Conservation (phyloP, 2,888 invertebrate species). For the Pachycephus smyrnensis region DNA sequence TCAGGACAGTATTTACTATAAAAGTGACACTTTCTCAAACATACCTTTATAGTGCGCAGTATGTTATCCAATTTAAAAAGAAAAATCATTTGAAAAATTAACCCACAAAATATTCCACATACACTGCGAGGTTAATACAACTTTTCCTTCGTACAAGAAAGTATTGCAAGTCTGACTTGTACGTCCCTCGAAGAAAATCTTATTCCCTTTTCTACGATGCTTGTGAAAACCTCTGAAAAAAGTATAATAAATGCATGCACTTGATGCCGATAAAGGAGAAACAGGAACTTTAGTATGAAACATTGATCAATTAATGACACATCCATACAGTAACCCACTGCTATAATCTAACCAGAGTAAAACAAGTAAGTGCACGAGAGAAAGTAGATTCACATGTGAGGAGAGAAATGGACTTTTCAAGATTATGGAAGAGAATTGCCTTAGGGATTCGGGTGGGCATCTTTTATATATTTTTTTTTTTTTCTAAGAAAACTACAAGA, state of each 20-base stretch:
- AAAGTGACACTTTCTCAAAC: no score
- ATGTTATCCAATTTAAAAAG: background rate
- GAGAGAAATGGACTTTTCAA: slow-evolving; percentile 42
- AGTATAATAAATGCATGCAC: background rate
- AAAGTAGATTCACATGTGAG: slow-evolving; percentile 49
- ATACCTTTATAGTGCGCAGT: no score
- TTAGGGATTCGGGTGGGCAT: slow-evolving; percentile 49
- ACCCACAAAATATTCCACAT: no score
- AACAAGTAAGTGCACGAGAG: slow-evolving; percentile 42
- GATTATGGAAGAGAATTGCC: slow-evolving; percentile 44
- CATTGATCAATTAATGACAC: background rate
- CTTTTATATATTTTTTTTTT: slow-evolving; percentile 9
- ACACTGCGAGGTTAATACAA: no score
- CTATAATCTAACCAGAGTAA: slow-evolving; percentile 42
- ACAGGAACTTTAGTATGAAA: background rate
- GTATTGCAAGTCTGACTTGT: no score
- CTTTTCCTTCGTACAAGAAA: no score
- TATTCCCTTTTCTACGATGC: no score
- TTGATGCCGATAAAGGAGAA: background rate
- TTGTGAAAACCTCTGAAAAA: background rate
- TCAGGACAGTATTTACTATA: background rate
- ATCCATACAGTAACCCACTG: slow-evolving; percentile 49
- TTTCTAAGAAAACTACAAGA: slow-evolving; percentile 54
- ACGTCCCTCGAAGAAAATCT: background rate
- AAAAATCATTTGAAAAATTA: background rate